Percentiles rank a stretch among this genome's conserved stretches.
Evolutionary conservation across 2,113 vertebrate genomes (phyloP).

Genomic region (Plestiodon gilberti): DNA sequence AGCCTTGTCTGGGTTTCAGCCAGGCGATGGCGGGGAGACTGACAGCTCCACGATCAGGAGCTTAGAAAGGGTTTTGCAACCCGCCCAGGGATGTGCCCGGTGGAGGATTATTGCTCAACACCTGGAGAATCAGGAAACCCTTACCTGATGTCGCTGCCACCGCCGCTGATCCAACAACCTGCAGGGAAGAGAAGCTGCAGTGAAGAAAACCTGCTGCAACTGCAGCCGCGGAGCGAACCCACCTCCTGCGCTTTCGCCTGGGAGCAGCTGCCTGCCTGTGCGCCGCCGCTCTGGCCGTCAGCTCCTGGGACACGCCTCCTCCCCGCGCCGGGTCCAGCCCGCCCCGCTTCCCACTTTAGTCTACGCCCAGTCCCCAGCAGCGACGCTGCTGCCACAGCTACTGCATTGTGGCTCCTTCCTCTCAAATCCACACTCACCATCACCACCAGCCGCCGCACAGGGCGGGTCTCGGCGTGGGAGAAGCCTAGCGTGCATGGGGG

Average conservation of each 20-base stretch:
- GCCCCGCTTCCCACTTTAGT: neutral
- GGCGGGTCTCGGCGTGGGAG: no score
- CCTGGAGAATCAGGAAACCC: neutral
- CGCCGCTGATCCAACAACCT: neutral
- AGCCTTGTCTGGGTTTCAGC: neutral
- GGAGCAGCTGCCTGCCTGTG: conserved; percentile 23
- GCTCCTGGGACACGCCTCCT: neutral
- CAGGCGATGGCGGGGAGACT: neutral
- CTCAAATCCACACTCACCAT: neutral
- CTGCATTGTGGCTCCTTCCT: neutral
- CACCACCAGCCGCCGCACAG: conserved; percentile 12
- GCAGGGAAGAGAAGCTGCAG: conserved; percentile 29
- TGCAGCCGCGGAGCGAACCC: conserved; percentile 49
- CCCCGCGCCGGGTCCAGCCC: neutral
- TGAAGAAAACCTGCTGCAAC: conserved; percentile 25
- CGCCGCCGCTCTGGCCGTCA: neutral
- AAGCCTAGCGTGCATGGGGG: no score
- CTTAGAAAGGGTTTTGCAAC: fast-evolving
- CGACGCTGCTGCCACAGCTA: neutral
- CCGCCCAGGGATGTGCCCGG: neutral
- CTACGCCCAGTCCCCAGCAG: neutral
- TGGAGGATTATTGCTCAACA: neutral
- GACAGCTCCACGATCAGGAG: neutral
- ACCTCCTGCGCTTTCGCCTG: conserved; percentile 47
- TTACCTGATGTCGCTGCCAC: conserved; percentile 55